Base-by-base conservation (phyloP, 2,113 vertebrate genomes). In the Xenopus borealis region DNA sequence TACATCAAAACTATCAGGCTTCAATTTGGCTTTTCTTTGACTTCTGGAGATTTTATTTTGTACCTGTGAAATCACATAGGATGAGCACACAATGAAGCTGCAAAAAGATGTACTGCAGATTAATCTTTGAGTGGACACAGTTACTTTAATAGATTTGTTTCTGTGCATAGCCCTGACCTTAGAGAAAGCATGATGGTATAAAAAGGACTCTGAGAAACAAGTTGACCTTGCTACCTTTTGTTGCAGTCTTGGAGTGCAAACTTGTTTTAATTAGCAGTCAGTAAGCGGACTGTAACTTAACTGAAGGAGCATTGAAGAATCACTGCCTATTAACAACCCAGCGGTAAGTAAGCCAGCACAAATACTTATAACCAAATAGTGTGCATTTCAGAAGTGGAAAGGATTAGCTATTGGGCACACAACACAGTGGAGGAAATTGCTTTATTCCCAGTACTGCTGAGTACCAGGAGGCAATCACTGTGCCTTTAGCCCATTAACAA, bases 281-380 rank as follows among this genome's bases (percentile, higher is more conserved):
- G 89, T 86, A 92, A 91, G 89, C 89, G 90, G 87, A 91, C 90
- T 93, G 89, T 89, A 91, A 90, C 90, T 91, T 89, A 89, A 84
- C 89, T 89, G 91, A 93, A 93, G 88, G 85, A 91, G 88, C 88
- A 88, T 86, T 92, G 91, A 93, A 92, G 90, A 93, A 92, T 92
- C 89, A 88, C 89, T 93, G 90, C 88, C 89, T 92, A 93, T 93
- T 93, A 93, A 91, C 91, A 93, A 84, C 91, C 84, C 92, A 93
- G 91, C 90, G 85, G 91, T 93, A 92, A 92, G 91, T 89, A 92
- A 92, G 89, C 84, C 87, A 88, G 89, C 86, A 89, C 89, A 93
- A 92, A 93, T 92, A 92, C 91, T 92, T 91, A 91, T 88, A 92
- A 92, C 91, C 90, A 93, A 93, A 93, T 90, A 93, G 91, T 93